Evolutionary conservation across 2,888 invertebrate species (phyloP).

Genomic region (Yponomeuta plumbellus): DNA sequence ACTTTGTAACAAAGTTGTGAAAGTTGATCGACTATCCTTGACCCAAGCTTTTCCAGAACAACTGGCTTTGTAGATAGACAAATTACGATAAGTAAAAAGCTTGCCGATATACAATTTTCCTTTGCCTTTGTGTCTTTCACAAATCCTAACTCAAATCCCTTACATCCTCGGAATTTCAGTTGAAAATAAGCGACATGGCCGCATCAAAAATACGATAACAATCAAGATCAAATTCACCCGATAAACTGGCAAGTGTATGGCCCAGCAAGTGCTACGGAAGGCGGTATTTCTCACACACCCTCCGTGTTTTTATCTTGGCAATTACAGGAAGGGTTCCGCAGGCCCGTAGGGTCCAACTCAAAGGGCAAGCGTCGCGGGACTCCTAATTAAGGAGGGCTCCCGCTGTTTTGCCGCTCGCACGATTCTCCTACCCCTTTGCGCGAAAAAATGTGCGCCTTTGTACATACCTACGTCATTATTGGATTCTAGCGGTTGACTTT

Average conservation of each 20-base stretch:
- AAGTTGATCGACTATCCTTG: too few relatives aligned
- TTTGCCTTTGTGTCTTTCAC: background rate
- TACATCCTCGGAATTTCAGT: background rate
- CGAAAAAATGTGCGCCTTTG: slow-evolving; percentile 3
- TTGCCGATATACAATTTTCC: too few relatives aligned
- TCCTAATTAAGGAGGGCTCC: slow-evolving; percentile 69
- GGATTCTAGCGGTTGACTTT: background rate
- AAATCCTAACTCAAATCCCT: background rate
- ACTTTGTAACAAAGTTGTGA: too few relatives aligned
- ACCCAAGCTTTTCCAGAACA: too few relatives aligned
- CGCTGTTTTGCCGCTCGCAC: slow-evolving; percentile 39
- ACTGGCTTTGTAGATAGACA: too few relatives aligned
- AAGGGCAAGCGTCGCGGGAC: slow-evolving; percentile 68
- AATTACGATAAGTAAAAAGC: too few relatives aligned
- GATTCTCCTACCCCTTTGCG: slow-evolving; percentile 11
- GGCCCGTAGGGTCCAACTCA: slow-evolving; percentile 36
- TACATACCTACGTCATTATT: background rate
- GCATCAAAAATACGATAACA: background rate
- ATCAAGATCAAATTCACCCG: slow-evolving; percentile 13
- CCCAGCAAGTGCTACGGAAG: slow-evolving; percentile 45
- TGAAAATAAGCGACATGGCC: background rate
- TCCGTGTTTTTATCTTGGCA: slow-evolving; percentile 71
- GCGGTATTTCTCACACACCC: slow-evolving; percentile 62
- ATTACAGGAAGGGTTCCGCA: slow-evolving; percentile 59
- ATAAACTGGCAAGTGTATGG: slow-evolving; percentile 41